A percentile compares a stretch with the other conserved stretches of the same genome.
Conservation (phyloP, 2,888 invertebrate species). For the Chrysopilus asiliformis region DNA sequence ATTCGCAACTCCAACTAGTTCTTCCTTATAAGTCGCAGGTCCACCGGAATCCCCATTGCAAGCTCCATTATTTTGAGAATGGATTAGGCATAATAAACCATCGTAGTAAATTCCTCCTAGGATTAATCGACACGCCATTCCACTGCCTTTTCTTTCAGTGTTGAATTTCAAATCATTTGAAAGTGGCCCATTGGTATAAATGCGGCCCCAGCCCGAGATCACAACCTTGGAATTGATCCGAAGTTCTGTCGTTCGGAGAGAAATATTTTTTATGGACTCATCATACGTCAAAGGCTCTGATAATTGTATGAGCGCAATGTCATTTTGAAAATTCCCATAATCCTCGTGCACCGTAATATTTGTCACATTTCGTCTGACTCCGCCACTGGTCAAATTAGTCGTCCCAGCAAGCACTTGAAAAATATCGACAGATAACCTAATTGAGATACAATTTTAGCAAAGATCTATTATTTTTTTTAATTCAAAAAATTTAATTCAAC, state of each 20-base stretch:
- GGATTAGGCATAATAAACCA: constrained; percentile 23
- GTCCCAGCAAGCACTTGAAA: constrained; percentile 26
- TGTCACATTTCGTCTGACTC: constrained; percentile 21
- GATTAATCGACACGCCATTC: no score
- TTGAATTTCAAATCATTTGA: constrained; percentile 23
- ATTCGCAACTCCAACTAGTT: constrained; percentile 26
- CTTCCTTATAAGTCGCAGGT: constrained; percentile 22
- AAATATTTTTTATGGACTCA: constrained; percentile 19
- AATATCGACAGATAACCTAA: constrained; percentile 24
- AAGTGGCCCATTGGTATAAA: constrained; percentile 16
- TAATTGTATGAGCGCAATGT: constrained; percentile 27
- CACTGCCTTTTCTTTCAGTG: no score
- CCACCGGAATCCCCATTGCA: constrained; percentile 32
- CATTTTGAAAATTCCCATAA: constrained; percentile 21
- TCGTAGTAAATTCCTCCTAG: constrained; percentile 16
- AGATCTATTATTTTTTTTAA: neutral
- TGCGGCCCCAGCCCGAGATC: constrained; percentile 28
- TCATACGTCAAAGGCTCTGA: constrained; percentile 20
- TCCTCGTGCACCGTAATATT: constrained; percentile 22
- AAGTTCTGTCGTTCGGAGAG: constrained; percentile 19
- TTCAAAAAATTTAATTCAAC: neutral
- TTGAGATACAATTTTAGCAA: neutral
- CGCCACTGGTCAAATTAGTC: constrained; percentile 23
- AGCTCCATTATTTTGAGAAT: constrained; percentile 20
- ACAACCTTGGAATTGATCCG: constrained; percentile 18